phyloP scores from a whole-genome alignment of 2,797 vertebrate genomes.

The Mormyrops attenuatus region DNA sequence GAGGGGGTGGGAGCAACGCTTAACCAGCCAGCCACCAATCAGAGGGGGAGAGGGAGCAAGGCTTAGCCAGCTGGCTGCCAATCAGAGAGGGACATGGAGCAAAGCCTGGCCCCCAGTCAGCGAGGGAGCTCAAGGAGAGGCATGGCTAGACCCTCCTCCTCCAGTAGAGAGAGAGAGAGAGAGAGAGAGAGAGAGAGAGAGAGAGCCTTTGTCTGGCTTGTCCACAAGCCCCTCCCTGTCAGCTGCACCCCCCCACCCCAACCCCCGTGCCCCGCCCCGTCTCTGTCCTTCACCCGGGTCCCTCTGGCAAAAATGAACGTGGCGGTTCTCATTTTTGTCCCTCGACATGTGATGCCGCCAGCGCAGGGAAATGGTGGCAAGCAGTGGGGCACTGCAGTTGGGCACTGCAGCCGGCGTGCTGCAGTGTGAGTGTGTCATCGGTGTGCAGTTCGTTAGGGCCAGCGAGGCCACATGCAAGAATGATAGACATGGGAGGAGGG shows the following conservation, averaged over 20 bases:
- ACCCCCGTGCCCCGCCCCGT: not conserved
- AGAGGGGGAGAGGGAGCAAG: not conserved
- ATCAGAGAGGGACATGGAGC: not conserved
- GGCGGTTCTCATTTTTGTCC: conserved; percentile 12
- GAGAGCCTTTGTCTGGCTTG: not conserved
- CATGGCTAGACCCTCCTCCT: not conserved
- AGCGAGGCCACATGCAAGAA: not conserved
- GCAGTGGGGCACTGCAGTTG: not conserved
- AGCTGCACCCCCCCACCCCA: not conserved
- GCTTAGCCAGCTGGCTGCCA: not conserved
- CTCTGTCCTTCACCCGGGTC: not conserved
- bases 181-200: too few species aligned
- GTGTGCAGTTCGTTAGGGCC: not conserved
- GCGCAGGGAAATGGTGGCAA: not conserved
- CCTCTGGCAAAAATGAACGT: conserved; percentile 16
- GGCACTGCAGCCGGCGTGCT: not conserved
- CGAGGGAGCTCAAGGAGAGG: not conserved
- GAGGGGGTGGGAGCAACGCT: not conserved
- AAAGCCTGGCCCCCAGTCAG: not conserved
- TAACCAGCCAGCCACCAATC: not conserved
- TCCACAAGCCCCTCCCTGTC: not conserved
- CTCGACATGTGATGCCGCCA: not conserved
- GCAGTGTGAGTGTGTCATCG: not conserved
- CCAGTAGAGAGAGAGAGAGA: not conserved
- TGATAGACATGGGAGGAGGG: not conserved